These are phyloP conservation scores for Microcebus griseorufus DNA, from an alignment of 2,113 vertebrate genomes.

Conservation along the genomic window DNA sequence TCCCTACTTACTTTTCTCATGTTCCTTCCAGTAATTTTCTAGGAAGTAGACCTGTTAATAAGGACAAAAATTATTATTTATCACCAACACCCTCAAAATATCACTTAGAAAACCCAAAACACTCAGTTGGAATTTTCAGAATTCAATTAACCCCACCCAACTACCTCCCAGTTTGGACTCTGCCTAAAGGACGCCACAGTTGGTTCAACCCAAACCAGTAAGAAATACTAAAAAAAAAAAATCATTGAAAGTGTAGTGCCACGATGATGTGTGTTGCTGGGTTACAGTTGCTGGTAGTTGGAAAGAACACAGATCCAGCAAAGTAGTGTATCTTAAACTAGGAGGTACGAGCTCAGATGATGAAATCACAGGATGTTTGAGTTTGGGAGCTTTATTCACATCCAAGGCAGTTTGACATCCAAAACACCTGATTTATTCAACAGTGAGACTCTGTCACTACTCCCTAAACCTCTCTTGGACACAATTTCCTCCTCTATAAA, in stretches of 20 bases:
- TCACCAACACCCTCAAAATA: not conserved
- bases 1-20: conserved; percentile 62
- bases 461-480: not conserved
- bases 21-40: conserved; percentile 49
- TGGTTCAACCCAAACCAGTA: not conserved
- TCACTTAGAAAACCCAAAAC: not conserved
- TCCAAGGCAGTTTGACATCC: not conserved
- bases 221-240: not conserved
- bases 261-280: not conserved
- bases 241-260: not conserved
- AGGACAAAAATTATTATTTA: conserved; percentile 27
- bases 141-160: not conserved
- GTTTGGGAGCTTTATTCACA: not conserved
- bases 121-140: not conserved
- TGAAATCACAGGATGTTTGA: not conserved
- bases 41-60: conserved; percentile 47
- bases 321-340: not conserved
- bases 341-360: not conserved
- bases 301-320: not conserved
- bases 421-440: not conserved
- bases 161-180: not conserved
- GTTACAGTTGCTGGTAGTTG: not conserved
- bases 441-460: not conserved
- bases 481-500: not conserved
- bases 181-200: not conserved